A percentile compares a stretch with the other conserved stretches of the same genome.
These are phyloP conservation scores for Sorex maritimensis DNA, from an alignment of 2,797 vertebrate species.

Conservation along the genomic window DNA sequence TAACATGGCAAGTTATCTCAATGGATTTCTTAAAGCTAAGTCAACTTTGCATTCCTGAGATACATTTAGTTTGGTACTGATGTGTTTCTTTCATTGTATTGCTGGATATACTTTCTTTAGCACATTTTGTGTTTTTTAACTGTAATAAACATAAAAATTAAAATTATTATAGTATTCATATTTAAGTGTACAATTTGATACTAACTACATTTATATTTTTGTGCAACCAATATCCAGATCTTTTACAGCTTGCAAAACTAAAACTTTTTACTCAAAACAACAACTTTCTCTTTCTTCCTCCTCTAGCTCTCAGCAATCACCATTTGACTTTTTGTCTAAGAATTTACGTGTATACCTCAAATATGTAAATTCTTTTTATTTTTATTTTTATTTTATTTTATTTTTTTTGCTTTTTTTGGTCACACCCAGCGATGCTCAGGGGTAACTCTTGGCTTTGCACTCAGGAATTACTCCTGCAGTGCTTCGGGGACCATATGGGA, in stretches of 20 bases:
- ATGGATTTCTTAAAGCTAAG: conserved; percentile 3
- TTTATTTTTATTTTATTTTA: too few species aligned
- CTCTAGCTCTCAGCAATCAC: background rate
- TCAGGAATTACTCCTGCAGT: too few species aligned
- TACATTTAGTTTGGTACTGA: background rate
- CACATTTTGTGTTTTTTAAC: conserved; percentile 28
- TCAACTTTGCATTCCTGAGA: conserved; percentile 29
- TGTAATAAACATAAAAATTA: conserved; percentile 2
- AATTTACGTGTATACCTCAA: too few species aligned
- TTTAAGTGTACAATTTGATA: background rate
- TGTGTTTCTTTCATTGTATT: conserved; percentile 1
- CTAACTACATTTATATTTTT: conserved; percentile 19
- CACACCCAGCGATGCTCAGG: too few species aligned
- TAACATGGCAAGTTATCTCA: background rate
- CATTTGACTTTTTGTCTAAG: background rate
- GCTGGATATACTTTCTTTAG: conserved; percentile 22
- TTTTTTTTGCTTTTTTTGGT: too few species aligned
- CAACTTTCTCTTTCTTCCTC: background rate
- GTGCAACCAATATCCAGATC: background rate
- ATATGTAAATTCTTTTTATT: too few species aligned
- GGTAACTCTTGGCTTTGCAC: too few species aligned
- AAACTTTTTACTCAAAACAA: background rate
- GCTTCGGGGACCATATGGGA: too few species aligned
- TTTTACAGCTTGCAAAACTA: conserved; percentile 20
- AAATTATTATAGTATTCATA: conserved; percentile 12